A percentile compares a stretch with the other conserved stretches of the same genome.
Conservation (phyloP, 2,888 invertebrate genomes). For the Anarsia innoxiella region DNA sequence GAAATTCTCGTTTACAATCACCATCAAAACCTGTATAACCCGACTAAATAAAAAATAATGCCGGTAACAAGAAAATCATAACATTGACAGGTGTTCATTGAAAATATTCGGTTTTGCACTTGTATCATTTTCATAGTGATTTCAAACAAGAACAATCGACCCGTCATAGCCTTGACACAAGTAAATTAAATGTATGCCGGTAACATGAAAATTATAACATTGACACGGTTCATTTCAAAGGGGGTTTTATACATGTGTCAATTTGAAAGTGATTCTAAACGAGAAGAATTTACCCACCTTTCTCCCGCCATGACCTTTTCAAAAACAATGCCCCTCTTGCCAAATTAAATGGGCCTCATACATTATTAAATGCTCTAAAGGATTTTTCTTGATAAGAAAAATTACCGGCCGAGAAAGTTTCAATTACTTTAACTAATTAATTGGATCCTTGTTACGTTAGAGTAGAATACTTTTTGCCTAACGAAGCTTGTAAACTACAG, state of each 20-base stretch:
- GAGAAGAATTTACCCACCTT: no score
- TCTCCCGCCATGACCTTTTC: slow-evolving; percentile 4
- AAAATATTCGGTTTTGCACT: no score
- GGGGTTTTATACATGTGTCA: no score
- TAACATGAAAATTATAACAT: background rate
- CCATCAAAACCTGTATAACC: no score
- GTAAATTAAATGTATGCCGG: background rate
- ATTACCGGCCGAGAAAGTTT: slow-evolving; percentile 40
- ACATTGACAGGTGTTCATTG: no score
- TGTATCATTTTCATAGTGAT: no score
- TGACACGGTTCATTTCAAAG: background rate
- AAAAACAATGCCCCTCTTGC: slow-evolving; percentile 11
- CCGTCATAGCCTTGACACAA: background rate
- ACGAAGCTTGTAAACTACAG: slow-evolving; percentile 44
- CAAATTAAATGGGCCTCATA: slow-evolving; percentile 30
- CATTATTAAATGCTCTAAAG: slow-evolving; percentile 47
- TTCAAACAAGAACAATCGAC: background rate
- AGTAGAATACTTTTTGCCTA: slow-evolving; percentile 67
- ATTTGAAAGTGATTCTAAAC: no score
- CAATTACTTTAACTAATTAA: slow-evolving; percentile 71
- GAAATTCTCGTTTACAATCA: no score
- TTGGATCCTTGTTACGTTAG: slow-evolving; percentile 59
- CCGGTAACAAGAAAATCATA: no score
- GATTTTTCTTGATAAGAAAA: slow-evolving; percentile 52
- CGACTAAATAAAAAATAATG: no score